Evolutionary conservation across 2,113 vertebrate species (phyloP).

Genomic region (Oryzias javanicus): DNA sequence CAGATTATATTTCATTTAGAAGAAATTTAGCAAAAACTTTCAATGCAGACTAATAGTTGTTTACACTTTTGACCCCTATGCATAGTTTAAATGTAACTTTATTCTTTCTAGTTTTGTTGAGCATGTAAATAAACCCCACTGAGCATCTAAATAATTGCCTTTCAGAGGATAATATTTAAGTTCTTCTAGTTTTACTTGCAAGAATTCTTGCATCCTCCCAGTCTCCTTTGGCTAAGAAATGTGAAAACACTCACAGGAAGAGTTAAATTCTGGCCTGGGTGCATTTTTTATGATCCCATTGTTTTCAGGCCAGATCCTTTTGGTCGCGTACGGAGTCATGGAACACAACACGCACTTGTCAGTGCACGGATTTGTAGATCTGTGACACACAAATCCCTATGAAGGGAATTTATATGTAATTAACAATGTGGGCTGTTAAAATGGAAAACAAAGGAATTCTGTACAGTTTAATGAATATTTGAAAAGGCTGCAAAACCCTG

Average conservation of each 20-base stretch:
- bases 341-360: slow-evolving; percentile 6
- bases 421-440: slow-evolving; percentile 35
- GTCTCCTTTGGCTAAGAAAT: slow-evolving; percentile 63
- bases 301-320: slow-evolving; percentile 71
- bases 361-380: slow-evolving; percentile 1
- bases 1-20: slow-evolving; percentile 25
- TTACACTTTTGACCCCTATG: background rate
- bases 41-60: no score
- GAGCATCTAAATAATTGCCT: slow-evolving; percentile 7
- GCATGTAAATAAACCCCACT: slow-evolving; percentile 9
- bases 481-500: slow-evolving; percentile 45
- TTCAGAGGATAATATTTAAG: slow-evolving; percentile 32
- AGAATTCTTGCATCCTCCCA: slow-evolving; percentile 62
- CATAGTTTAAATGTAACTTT: background rate
- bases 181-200: slow-evolving; percentile 46
- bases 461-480: slow-evolving; percentile 31
- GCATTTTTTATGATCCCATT: slow-evolving; percentile 79
- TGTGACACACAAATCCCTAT: slow-evolving; percentile 11
- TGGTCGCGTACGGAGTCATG: background rate
- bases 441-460: slow-evolving; percentile 49
- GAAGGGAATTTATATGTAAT: slow-evolving; percentile 16
- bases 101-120: slow-evolving; percentile 11
- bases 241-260: slow-evolving; percentile 87
- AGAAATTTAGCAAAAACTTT: slow-evolving; percentile 1
- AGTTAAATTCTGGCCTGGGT: slow-evolving; percentile 77